Percentiles rank a stretch among this genome's conserved stretches.
Evolutionary conservation across 35 echinoderm and acorn worm species (phyloP).

Genomic region (Ophioderma brevispina): DNA sequence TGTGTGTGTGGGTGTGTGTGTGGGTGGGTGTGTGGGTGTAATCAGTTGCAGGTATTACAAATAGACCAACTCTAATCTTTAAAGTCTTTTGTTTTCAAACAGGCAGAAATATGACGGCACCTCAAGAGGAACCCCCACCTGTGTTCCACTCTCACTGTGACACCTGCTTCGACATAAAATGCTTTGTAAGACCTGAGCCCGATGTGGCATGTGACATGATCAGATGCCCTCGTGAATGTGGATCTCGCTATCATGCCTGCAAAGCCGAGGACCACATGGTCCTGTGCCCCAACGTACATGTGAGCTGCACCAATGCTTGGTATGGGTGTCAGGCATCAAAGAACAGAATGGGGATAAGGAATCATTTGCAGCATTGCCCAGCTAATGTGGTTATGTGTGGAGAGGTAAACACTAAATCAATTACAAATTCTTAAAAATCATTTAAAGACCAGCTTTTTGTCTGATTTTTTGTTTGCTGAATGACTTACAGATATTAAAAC

Average conservation of each 20-base stretch:
- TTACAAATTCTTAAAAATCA: too few species aligned
- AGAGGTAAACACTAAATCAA: constrained; percentile 40
- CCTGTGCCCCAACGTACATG: constrained; percentile 56
- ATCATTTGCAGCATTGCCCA: constrained; percentile 65
- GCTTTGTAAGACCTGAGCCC: constrained; percentile 5
- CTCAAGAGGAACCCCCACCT: neutral
- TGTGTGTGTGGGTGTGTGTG: too few species aligned
- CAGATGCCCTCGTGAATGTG: constrained; percentile 25
- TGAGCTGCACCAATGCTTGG: constrained; percentile 37
- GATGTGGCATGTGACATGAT: constrained; percentile 45
- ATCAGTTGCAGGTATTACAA: too few species aligned
- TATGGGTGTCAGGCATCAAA: constrained; percentile 63
- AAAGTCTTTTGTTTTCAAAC: neutral
- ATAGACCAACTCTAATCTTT: too few species aligned
- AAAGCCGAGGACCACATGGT: constrained; percentile 59
- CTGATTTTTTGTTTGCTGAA: too few species aligned
- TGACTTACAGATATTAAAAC: too few species aligned
- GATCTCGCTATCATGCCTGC: constrained; percentile 52
- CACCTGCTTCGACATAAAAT: constrained; percentile 24
- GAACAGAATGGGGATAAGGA: neutral
- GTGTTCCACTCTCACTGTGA: constrained; percentile 39
- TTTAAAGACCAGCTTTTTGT: too few species aligned
- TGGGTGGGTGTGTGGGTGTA: too few species aligned
- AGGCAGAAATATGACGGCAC: neutral
- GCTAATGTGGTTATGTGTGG: constrained; percentile 58